Conservation (phyloP, 2,888 invertebrate genomes). For the Xylota segnis region DNA sequence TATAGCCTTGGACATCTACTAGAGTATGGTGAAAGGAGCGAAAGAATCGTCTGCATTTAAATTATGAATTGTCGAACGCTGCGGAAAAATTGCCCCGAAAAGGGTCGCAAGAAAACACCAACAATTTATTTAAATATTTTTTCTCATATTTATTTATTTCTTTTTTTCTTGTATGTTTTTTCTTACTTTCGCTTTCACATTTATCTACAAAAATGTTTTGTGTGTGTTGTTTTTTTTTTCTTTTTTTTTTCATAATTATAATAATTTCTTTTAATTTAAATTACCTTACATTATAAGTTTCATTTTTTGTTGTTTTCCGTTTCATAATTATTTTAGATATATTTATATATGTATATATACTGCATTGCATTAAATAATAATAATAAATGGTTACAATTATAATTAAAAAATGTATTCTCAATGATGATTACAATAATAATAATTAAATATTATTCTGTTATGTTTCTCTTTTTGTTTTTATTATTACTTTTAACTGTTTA, state of each 20-base stretch:
- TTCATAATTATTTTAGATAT: constrained; percentile 74
- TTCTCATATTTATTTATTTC: constrained; percentile 74
- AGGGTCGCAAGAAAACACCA: constrained; percentile 8
- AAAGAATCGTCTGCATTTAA: too few relatives aligned
- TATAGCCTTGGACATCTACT: too few relatives aligned
- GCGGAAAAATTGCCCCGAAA: too few relatives aligned
- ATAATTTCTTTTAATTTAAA: constrained; percentile 77
- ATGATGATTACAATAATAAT: constrained; percentile 69
- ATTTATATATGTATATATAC: constrained; percentile 74
- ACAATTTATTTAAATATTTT: constrained; percentile 74
- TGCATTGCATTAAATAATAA: constrained; percentile 76
- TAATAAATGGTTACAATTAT: constrained; percentile 74
- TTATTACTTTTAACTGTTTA: constrained; percentile 17
- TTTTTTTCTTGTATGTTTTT: constrained; percentile 72
- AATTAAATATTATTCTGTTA: constrained; percentile 62
- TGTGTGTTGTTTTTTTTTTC: constrained; percentile 43
- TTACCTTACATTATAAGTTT: constrained; percentile 73
- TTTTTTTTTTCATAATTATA: constrained; percentile 67
- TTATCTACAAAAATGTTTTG: constrained; percentile 76
- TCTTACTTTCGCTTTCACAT: constrained; percentile 77
- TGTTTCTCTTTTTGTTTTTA: constrained; percentile 29
- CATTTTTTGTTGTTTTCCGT: constrained; percentile 38
- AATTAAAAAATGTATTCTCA: constrained; percentile 71
- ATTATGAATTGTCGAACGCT: too few relatives aligned
- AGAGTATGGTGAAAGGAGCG: too few relatives aligned